Evolutionary conservation across 2,888 invertebrate species (phyloP), one percentile per base, ranked within the genome.

Genomic region (Chymomyza procnemis): DNA sequence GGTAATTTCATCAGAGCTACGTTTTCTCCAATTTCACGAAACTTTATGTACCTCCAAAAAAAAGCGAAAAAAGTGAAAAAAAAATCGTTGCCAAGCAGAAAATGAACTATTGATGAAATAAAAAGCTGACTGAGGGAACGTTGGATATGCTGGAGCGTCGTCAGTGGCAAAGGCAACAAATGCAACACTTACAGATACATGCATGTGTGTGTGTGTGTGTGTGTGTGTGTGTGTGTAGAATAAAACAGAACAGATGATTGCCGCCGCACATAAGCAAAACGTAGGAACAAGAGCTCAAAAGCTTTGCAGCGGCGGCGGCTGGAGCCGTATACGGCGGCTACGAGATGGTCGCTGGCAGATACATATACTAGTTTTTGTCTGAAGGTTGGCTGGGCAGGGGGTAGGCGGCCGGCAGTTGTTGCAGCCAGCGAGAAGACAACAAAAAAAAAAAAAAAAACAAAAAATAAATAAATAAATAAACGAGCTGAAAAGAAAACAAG

Each of bases 211-310:
- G 72, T 77, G 79, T 79, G 75, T 85, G 82, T 82, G 64, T 71
- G 62, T 55, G 58, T 69, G 64, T 70, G 52, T 71, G 69, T 72
- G 69, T 69, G 80, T 76, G 79, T 80, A 85, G 77, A 80, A 82
- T 80, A 79, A 85, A 85, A 83, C 83, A 85, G 83, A 83, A 85
- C 83, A 83, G 83, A 83, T 83, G 83, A 83, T 85, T 83, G 83
- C 78, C 83, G n/a, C n/a, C n/a, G n/a, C n/a, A n/a, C 85, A 85
- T 81, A 85, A 85, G 85, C 84, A 85, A 80, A 80, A 60, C 73
- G 67, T n/a, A n/a, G n/a, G n/a, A 78, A 73, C 71, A 76, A 71
- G 67, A 73, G 64, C 66, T 66, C 64, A 48, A 70, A 71, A 73
- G 73, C 71, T 71, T 71, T 63, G 71, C 66, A 63, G 64, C 67